Evolutionary conservation across 2,888 invertebrate genomes (phyloP).

Genomic region (Philereme vetulata): DNA sequence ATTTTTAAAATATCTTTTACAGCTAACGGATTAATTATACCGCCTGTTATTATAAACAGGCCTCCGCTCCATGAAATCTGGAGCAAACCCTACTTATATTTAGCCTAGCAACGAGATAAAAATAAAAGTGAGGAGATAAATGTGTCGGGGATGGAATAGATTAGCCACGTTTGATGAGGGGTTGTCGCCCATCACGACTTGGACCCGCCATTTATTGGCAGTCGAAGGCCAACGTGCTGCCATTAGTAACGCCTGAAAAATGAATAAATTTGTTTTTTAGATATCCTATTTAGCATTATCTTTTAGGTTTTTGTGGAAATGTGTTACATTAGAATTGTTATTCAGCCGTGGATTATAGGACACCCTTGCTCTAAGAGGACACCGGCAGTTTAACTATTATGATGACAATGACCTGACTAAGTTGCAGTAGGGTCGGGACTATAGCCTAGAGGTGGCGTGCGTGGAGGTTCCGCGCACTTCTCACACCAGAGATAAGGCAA

Average conservation of each 20-base stretch:
- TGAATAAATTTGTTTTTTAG: background rate
- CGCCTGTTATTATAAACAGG: slow-evolving; percentile 1
- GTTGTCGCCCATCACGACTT: slow-evolving; percentile 27
- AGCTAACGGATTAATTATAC: background rate
- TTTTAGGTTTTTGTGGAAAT: too few relatives aligned
- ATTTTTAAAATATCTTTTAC: background rate
- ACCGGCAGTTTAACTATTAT: too few relatives aligned
- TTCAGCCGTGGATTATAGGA: too few relatives aligned
- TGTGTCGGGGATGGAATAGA: slow-evolving; percentile 56
- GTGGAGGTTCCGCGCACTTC: too few relatives aligned
- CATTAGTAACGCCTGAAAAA: slow-evolving; percentile 26
- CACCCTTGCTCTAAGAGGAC: too few relatives aligned
- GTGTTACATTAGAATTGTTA: too few relatives aligned
- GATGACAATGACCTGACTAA: too few relatives aligned
- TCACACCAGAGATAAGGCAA: too few relatives aligned
- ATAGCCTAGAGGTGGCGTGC: too few relatives aligned
- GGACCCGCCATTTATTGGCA: slow-evolving; percentile 31
- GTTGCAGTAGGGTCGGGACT: too few relatives aligned
- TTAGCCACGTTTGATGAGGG: slow-evolving; percentile 57
- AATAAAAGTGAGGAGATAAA: slow-evolving; percentile 42
- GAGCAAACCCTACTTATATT: slow-evolving; percentile 9
- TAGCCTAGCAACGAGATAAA: slow-evolving; percentile 28
- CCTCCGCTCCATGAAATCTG: slow-evolving; percentile 7
- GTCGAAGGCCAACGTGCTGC: slow-evolving; percentile 23
- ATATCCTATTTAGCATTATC: slow-evolving; percentile 7